Percentiles rank a stretch among this genome's conserved stretches.
These are phyloP conservation scores for Chaenogobius annularis DNA, from an alignment of 2,113 vertebrate genomes.

Conservation along the genomic window DNA sequence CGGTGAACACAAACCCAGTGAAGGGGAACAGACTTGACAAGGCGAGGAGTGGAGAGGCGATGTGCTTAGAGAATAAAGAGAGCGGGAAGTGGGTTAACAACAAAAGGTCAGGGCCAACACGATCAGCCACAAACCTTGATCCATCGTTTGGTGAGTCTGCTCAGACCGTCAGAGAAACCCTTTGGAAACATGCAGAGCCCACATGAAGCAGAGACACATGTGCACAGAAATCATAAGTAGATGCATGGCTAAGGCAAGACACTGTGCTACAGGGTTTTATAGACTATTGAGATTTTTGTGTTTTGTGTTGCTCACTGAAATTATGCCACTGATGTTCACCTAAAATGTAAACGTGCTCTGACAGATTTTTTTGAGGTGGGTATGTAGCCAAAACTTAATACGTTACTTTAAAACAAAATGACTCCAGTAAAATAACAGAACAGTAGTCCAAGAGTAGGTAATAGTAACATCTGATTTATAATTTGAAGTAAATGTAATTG, in stretches of 20 bases:
- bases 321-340: too few relatives aligned
- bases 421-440: too few relatives aligned
- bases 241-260: slow-evolving; percentile 13
- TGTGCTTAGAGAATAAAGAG: slow-evolving; percentile 36
- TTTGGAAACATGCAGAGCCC: slow-evolving; percentile 72
- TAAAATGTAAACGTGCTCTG: too few relatives aligned
- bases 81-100: slow-evolving; percentile 23
- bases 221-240: slow-evolving; percentile 36
- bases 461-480: too few relatives aligned
- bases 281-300: background rate
- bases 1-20: slow-evolving; percentile 50
- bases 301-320: background rate
- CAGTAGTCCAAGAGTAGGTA: too few relatives aligned
- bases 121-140: slow-evolving; percentile 85
- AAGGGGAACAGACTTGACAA: slow-evolving; percentile 59
- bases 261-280: background rate
- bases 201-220: slow-evolving; percentile 45
- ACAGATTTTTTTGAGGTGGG: too few relatives aligned
- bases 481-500: too few relatives aligned
- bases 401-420: too few relatives aligned
- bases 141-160: slow-evolving; percentile 90
- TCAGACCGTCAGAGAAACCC: slow-evolving; percentile 79
- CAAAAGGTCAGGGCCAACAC: slow-evolving; percentile 36
- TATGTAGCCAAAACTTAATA: too few relatives aligned
- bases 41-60: slow-evolving; percentile 40